Evolutionary conservation across 2,888 invertebrate species (phyloP), one percentile per base, ranked within the genome.

Genomic region (Cordilura impudica): DNA sequence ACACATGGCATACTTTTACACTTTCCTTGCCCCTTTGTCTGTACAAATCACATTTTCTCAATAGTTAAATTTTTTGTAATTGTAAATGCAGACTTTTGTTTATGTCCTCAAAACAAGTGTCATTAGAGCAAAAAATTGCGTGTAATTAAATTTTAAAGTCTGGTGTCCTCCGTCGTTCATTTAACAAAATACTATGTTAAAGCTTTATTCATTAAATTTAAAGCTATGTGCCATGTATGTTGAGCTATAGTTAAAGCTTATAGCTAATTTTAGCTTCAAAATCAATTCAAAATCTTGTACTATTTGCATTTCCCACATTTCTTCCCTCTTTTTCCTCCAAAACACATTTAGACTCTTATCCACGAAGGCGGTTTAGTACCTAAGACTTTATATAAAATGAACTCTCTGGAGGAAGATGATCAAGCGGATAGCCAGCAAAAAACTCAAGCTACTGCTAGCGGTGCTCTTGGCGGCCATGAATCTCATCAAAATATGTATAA

Each of bases 321-420:
- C 21, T 23, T 14, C 23, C 10, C 14, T 39, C 1, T 39, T n/a
- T n/a, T 39, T 39, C n/a, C n/a, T 39, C 35, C 5, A 4, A 39
- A 39, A 39, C 12, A 26, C n/a, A 54, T 21, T 73, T 88, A 96
- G 96, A 94, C 95, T 56, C 93, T 94, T 89, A 94, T 96, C 54
- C 94, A 94, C 86, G 96, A 97, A 87, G 97, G 97, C 7, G 96
- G 96, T 4, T 91, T 97, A 83, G 95, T 98, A 58, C 97, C 98
- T 21, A 98, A 98, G 91, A 93, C 93, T 71, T 89, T 95, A 82
- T 97, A 97, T 89, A 94, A 94, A 89, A 93, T 93, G 79, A 88
- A 86, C 23, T 89, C 89, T 3, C 83, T 89, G 74, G 87, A 87
- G 61, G 89, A 89, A 60, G 85, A 82, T 2, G 81, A 83, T 6